Conservation (phyloP, 30 jellyfish, hydroid and myxozoan species). For the Rhopilema esculentum region DNA sequence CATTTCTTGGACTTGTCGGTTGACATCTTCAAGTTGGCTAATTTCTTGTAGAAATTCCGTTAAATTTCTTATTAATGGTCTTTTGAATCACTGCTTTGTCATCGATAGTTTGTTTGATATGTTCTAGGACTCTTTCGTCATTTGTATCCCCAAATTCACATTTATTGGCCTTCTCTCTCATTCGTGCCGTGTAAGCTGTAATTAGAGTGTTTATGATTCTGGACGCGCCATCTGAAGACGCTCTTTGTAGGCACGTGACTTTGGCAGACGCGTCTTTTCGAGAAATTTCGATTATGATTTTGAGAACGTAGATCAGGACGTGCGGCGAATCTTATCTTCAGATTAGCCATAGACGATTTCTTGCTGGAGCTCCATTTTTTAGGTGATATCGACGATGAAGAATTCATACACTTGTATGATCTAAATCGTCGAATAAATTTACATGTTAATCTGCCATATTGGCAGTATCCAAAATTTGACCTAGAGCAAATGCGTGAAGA, state of each 20-base stretch:
- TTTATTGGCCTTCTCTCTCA: slow-evolving; percentile 11
- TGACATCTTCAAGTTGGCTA: slow-evolving; percentile 5
- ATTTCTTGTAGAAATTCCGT: slow-evolving; percentile 18
- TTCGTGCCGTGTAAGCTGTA: slow-evolving; percentile 1
- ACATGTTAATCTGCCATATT: slow-evolving; percentile 34
- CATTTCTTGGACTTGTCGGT: slow-evolving; percentile 10
- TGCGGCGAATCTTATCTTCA: background rate
- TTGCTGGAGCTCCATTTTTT: background rate
- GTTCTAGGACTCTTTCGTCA: slow-evolving; percentile 22
- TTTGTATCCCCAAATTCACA: slow-evolving; percentile 20
- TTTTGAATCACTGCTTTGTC: slow-evolving; percentile 4
- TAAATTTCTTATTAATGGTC: slow-evolving; percentile 4
- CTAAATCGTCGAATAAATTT: slow-evolving; percentile 26
- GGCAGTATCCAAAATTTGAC: slow-evolving; percentile 51
- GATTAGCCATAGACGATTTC: background rate
- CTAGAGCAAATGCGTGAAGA: slow-evolving; percentile 48
- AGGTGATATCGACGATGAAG: slow-evolving; percentile 26
- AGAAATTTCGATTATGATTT: background rate
- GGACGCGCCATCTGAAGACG: too few species aligned
- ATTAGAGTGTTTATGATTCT: too few species aligned
- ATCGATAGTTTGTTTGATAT: slow-evolving; percentile 7
- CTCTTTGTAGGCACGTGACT: too few species aligned
- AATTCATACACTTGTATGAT: slow-evolving; percentile 20
- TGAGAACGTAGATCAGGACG: background rate
- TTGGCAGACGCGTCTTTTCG: too few species aligned